Percentiles rank a stretch among this genome's conserved stretches.
These are phyloP conservation scores for Marmota monax DNA, from an alignment of 2,113 vertebrate species.

Conservation along the genomic window DNA sequence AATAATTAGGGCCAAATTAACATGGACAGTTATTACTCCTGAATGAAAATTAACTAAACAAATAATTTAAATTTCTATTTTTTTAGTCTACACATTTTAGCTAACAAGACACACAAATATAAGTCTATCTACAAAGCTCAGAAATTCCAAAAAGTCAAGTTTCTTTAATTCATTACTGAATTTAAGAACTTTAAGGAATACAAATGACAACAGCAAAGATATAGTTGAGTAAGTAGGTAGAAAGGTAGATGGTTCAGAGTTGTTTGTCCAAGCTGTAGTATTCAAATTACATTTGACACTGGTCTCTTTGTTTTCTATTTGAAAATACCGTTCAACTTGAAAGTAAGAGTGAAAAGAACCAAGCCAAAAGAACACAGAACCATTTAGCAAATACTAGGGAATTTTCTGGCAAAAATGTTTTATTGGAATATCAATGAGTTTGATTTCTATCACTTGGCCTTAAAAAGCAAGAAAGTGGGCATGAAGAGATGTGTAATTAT, in stretches of 20 bases:
- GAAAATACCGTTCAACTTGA: neutral
- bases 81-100: conserved; percentile 74
- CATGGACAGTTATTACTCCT: conserved; percentile 66
- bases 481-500: conserved; percentile 47
- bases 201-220: conserved; percentile 56
- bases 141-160: conserved; percentile 67
- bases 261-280: conserved; percentile 53
- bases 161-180: conserved; percentile 68
- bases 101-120: conserved; percentile 69
- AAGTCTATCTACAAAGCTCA: conserved; percentile 67
- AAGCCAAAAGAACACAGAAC: conserved; percentile 59
- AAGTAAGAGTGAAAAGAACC: conserved; percentile 56
- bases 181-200: conserved; percentile 70
- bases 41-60: conserved; percentile 71
- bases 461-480: conserved; percentile 65
- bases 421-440: neutral
- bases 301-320: conserved; percentile 17
- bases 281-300: conserved; percentile 59
- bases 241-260: conserved; percentile 20
- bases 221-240: conserved; percentile 26
- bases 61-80: conserved; percentile 68
- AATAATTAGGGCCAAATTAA: conserved; percentile 84
- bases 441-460: conserved; percentile 61
- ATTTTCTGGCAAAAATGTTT: conserved; percentile 51
- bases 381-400: conserved; percentile 5